Evolutionary conservation across 1,140 invertebrate genomes (phyloP), one percentile per base, ranked within the genome.

Genomic region (Reticulitermes speratus): DNA sequence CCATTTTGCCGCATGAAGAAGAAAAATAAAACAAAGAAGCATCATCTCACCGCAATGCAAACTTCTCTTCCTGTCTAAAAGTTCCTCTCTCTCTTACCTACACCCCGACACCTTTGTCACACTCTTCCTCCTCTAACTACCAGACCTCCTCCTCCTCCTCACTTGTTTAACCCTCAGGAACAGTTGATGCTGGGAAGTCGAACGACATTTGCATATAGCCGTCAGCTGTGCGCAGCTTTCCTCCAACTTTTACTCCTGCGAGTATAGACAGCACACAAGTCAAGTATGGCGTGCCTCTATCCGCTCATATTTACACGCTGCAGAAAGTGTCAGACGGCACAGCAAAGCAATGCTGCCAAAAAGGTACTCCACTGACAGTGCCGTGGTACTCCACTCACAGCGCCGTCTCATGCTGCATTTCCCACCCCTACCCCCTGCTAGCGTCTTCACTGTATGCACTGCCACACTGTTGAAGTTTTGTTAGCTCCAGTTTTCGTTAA

Each of bases 231-330:
- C 14, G 23, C 65, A 69, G 14, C 44, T 30, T 84, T 84, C 83
- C 83, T 84, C 44, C 83, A 84, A 84, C 83, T 84, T 84, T 84
- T 84, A 75, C 65, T 75, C 83, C 83, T 84, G 0, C 0, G 83
- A 84, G 83, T 52, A 84, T 52, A 84, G 48, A 84, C 25, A 25
- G n/a, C 65, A 84, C 38, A 38, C 82, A 38, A 65, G 7, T 25
- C n/a, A 75, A 25, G 25, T 75, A 55, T 21, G 65, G 3, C 65
- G 14, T 30, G 0, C 65, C 65, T 75, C 65, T 75, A 8, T 25
- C n/a, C 65, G n/a, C 65, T 30, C 65, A 75, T 75, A 75, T 30
- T 75, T 30, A 75, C 83, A 84, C 83, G 44, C 9, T 52, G 83
- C 83, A 84, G 83, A 84, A 52, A 44, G 83, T 45, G 83, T 44